A percentile compares a stretch with the other conserved stretches of the same genome.
Conservation (phyloP, 2,888 invertebrate genomes). For the Habroteleia sp. region DNA sequence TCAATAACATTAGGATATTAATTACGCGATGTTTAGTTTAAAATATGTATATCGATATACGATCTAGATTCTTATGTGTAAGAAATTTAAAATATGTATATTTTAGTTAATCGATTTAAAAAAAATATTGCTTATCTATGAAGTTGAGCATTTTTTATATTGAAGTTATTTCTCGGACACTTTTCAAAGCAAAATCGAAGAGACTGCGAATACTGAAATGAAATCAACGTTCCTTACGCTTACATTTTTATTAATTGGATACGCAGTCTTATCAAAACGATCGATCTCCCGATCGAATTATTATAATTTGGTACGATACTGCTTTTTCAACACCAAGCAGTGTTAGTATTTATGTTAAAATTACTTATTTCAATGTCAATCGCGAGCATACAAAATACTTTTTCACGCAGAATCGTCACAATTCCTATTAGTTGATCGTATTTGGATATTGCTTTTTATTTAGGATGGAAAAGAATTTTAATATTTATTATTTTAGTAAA, state of each 20-base stretch:
- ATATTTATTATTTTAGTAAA: constrained; percentile 18
- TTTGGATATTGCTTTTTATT: constrained; percentile 53
- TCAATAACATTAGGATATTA: too few species aligned
- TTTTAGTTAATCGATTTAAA: too few species aligned
- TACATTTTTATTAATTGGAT: constrained; percentile 76
- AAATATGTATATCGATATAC: too few species aligned
- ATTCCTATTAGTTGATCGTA: constrained; percentile 58
- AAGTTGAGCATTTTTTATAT: constrained; percentile 4
- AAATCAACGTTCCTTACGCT: constrained; percentile 67
- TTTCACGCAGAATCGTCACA: constrained; percentile 43
- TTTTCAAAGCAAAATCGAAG: constrained; percentile 48
- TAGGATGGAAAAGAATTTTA: constrained; percentile 38
- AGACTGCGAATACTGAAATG: constrained; percentile 71
- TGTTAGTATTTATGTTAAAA: constrained; percentile 9
- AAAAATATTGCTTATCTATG: too few species aligned
- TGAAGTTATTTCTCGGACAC: constrained; percentile 9
- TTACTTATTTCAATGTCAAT: constrained; percentile 30
- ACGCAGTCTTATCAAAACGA: constrained; percentile 79
- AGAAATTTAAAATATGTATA: too few species aligned
- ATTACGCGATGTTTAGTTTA: too few species aligned
- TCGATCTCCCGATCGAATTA: constrained; percentile 42
- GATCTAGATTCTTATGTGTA: too few species aligned
- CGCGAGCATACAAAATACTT: constrained; percentile 50
- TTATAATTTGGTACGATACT: constrained; percentile 74
- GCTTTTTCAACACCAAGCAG: constrained; percentile 27